Evolutionary conservation across 2,113 vertebrate genomes (phyloP).

Genomic region (Hippolais icterina): DNA sequence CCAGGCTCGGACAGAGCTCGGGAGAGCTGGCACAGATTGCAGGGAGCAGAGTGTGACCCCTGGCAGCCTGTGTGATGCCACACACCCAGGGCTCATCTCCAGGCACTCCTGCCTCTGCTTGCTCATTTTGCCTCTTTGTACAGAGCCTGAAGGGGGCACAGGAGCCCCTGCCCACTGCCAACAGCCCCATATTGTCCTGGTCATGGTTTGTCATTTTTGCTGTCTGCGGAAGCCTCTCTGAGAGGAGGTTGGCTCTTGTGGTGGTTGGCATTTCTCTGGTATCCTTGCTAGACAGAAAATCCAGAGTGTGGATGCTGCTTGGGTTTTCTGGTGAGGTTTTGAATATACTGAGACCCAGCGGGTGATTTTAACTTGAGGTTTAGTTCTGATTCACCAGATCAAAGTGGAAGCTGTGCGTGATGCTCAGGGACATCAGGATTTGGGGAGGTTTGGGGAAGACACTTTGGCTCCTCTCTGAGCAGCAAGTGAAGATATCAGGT

Average conservation of each 20-base stretch:
- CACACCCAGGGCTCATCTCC: background rate
- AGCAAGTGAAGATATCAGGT: background rate
- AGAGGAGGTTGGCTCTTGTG: background rate
- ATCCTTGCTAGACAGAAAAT: background rate
- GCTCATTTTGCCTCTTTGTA: background rate
- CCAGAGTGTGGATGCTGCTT: background rate
- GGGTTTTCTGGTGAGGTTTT: background rate
- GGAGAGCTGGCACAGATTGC: background rate
- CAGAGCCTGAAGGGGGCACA: background rate
- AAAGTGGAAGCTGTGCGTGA: background rate
- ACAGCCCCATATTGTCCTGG: background rate
- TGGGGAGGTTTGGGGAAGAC: background rate
- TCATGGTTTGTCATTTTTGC: background rate
- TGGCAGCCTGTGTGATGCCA: background rate
- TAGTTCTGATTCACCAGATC: background rate
- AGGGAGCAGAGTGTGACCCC: background rate
- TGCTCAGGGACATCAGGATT: background rate
- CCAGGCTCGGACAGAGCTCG: background rate
- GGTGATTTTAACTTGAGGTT: background rate
- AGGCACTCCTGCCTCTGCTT: background rate
- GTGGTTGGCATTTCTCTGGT: background rate
- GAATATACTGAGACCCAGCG: accelerated
- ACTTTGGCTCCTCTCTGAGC: background rate
- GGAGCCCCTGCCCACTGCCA: background rate
- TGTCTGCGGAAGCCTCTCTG: background rate